Evolutionary conservation across 2,888 invertebrate genomes (phyloP).

Genomic region (Clanis bilineata): DNA sequence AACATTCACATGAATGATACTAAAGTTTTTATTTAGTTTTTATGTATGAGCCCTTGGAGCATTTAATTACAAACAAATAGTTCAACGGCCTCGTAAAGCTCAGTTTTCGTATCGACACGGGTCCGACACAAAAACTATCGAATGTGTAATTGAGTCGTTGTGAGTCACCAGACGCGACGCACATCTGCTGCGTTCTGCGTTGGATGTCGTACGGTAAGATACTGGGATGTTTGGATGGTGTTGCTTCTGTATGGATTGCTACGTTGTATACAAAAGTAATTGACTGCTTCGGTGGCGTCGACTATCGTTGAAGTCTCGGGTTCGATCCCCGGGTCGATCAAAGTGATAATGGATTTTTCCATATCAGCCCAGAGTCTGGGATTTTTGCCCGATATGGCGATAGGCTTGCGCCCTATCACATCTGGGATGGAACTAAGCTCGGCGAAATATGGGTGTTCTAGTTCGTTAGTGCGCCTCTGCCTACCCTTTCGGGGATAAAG

Average conservation of each 20-base stretch:
- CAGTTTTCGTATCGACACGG: constrained; percentile 53
- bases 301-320: too few relatives aligned
- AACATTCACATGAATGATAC: constrained; percentile 16
- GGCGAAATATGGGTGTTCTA: too few relatives aligned
- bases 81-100: constrained; percentile 48
- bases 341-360: too few relatives aligned
- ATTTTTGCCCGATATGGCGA: too few relatives aligned
- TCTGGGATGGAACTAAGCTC: too few relatives aligned
- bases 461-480: too few relatives aligned
- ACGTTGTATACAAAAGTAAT: background rate
- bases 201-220: constrained; percentile 44
- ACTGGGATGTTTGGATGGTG: constrained; percentile 3
- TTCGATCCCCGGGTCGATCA: too few relatives aligned
- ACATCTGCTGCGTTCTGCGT: constrained; percentile 65
- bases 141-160: constrained; percentile 80
- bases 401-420: too few relatives aligned
- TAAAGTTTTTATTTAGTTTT: constrained; percentile 19
- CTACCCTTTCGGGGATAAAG: too few relatives aligned
- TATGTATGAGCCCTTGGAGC: constrained; percentile 18
- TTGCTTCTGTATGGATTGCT: background rate
- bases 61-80: constrained; percentile 27
- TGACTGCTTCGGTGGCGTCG: too few relatives aligned
- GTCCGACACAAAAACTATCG: constrained; percentile 69
- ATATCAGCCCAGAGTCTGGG: too few relatives aligned
- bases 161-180: constrained; percentile 65